A percentile compares a stretch with the other conserved stretches of the same genome.
Evolutionary conservation across 92 coral and sea anemone genomes (phyloP).

Genomic region (Actinernus sp.): DNA sequence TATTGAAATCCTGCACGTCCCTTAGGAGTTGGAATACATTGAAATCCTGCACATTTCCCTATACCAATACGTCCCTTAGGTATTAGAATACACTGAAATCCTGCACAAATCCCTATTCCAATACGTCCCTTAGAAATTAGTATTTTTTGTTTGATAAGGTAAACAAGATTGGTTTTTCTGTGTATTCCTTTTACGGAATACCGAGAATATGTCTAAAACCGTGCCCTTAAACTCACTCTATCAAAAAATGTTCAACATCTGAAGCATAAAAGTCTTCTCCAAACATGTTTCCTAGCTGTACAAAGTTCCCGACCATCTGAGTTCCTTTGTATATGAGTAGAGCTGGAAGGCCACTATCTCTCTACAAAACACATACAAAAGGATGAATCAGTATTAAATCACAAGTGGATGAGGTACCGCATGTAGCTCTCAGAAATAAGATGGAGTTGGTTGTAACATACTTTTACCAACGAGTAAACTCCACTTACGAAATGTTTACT

Average conservation of each 20-base stretch:
- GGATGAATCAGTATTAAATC: not conserved
- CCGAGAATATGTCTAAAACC: no score
- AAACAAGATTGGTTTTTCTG: no score
- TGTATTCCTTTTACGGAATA: no score
- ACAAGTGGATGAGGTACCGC: not conserved
- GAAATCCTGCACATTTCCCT: no score
- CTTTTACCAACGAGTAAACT: not conserved
- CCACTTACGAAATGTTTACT: conserved; percentile 98
- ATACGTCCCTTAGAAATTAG: no score
- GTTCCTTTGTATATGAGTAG: conserved; percentile 88
- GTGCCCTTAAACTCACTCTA: conserved; percentile 97
- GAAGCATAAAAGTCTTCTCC: conserved; percentile 92
- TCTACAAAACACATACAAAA: conserved; percentile 40
- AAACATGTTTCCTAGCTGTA: conserved; percentile 73
- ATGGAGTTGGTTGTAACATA: not conserved
- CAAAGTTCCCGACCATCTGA: conserved; percentile 93
- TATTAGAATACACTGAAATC: no score
- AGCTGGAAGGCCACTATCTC: conserved; percentile 92
- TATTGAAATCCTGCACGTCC: no score
- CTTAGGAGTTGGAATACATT: no score
- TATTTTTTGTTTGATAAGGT: no score
- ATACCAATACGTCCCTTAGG: no score
- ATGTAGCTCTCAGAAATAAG: not conserved
- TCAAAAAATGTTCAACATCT: conserved; percentile 93
- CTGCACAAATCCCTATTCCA: no score